Evolutionary conservation across 2,888 invertebrate genomes (phyloP).

Genomic region (Baccha elongata): DNA sequence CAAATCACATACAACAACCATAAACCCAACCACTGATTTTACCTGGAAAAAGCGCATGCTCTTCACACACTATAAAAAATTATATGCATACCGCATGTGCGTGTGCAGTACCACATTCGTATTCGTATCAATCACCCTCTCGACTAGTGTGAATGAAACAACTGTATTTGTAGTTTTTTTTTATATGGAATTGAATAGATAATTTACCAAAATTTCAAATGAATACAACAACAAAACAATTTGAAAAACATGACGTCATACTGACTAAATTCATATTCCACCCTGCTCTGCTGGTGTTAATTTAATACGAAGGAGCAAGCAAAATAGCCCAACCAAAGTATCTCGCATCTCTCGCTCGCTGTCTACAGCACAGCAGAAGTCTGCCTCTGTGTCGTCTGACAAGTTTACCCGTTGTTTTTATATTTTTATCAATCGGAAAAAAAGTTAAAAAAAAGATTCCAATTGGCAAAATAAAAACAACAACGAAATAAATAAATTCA

Average conservation of each 20-base stretch:
- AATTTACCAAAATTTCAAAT: constrained; percentile 28
- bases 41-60: background rate
- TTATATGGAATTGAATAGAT: background rate
- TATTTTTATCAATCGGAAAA: background rate
- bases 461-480: background rate
- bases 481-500: background rate
- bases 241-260: constrained; percentile 67
- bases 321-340: constrained; percentile 10
- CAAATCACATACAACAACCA: background rate
- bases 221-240: constrained; percentile 61
- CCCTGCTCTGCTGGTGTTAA: constrained; percentile 1
- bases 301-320: constrained; percentile 16
- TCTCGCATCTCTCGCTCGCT: constrained; percentile 5
- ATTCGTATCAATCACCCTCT: background rate
- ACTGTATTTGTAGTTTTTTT: constrained; percentile 9
- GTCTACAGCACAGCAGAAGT: constrained; percentile 12
- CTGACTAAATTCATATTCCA: constrained; percentile 28
- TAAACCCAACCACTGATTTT: background rate
- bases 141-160: constrained; percentile 21
- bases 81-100: background rate
- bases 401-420: constrained; percentile 42
- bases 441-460: background rate
- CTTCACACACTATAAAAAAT: background rate
- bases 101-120: background rate
- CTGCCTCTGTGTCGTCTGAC: constrained; percentile 52